Base-by-base conservation (phyloP, 2,888 invertebrate species). In the Sarcophaga caerulescens region DNA sequence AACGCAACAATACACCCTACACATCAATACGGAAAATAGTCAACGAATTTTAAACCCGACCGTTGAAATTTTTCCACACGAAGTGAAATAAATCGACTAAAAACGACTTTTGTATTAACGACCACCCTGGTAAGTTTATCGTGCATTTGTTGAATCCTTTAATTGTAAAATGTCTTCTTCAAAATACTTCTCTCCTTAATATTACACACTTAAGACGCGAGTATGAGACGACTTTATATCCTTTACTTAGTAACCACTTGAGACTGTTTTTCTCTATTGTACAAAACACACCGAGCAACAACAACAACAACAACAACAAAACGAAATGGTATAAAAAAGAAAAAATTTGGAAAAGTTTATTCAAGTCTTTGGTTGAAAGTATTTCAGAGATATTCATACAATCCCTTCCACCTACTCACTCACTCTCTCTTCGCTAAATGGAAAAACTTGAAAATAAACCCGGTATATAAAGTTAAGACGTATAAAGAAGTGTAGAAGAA, bases 221-320 rank as follows among this genome's bases (percentile, higher is more conserved):
- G 81, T 71, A 47, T 71, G 84, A 78, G 69, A 52, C 45, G 59
- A 21, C 21, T 60, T 70, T 86, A 77, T 85, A 86, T 86, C 78
- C 70, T 86, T 81, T 85, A 87, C 88, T 88, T 87, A 84, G 88
- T 88, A 91, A 89, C 89, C 90, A 91, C 91, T 91, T 90, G 91
- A 91, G 91, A 90, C 90, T 81, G 83, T 83, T 73, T 79, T 83
- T 65, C 81, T 78, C 62, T 60, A 14, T 78, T 74, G 23, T 25
- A 57, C 81, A 84, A 71, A 74, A 82, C 84, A 84, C 78, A 19
- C 68, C 52, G 14, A 52, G 3, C 12, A 52, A 52, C 14, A 52
- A 78, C 35, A 35, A 35, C n/a, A n/a, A n/a, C n/a, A n/a, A n/a
- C 35, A 35, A 35, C 35, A 35, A 35, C 35, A 35, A 35, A 35